phyloP scores from a whole-genome alignment of 2,888 invertebrate genomes.

The Anarsia innoxiella region DNA sequence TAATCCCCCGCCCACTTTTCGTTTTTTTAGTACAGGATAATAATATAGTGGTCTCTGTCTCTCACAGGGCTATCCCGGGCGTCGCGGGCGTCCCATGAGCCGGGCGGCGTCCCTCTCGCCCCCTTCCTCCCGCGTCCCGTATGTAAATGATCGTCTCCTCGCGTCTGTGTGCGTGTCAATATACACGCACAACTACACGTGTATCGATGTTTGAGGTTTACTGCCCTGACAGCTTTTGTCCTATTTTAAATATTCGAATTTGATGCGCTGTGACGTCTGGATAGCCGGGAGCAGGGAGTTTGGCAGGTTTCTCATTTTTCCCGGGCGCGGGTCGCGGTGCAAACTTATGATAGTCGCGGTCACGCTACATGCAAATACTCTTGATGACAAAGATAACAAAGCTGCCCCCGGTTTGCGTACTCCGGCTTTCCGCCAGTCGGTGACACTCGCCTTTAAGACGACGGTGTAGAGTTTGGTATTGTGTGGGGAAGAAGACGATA shows the following conservation, averaged over 20 bases:
- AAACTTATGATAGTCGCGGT: slow-evolving; percentile 24
- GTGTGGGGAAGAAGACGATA: slow-evolving; percentile 20
- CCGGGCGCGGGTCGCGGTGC: slow-evolving; percentile 26
- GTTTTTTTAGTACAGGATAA: slow-evolving; percentile 68
- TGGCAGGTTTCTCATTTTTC: slow-evolving; percentile 13
- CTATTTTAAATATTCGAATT: slow-evolving; percentile 62
- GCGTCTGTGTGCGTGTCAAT: slow-evolving; percentile 51
- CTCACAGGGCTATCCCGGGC: slow-evolving; percentile 38
- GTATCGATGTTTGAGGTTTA: slow-evolving; percentile 58
- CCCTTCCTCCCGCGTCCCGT: slow-evolving; percentile 50
- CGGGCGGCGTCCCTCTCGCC: slow-evolving; percentile 38
- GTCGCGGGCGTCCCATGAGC: slow-evolving; percentile 39
- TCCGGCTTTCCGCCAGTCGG: slow-evolving; percentile 34
- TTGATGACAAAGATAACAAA: slow-evolving; percentile 61
- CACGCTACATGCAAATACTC: slow-evolving; percentile 47
- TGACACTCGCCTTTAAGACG: slow-evolving; percentile 29
- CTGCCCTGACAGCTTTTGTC: slow-evolving; percentile 71
- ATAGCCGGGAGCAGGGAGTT: slow-evolving; percentile 16
- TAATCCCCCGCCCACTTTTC: slow-evolving; percentile 77
- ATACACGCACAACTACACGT: slow-evolving; percentile 38
- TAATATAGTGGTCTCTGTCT: slow-evolving; percentile 68
- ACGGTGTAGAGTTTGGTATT: slow-evolving; percentile 32
- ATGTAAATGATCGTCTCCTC: slow-evolving; percentile 73
- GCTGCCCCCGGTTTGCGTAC: slow-evolving; percentile 48
- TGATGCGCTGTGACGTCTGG: slow-evolving; percentile 51